Conservation (phyloP, 2,888 invertebrate species). For the Drosophila antonietae region DNA sequence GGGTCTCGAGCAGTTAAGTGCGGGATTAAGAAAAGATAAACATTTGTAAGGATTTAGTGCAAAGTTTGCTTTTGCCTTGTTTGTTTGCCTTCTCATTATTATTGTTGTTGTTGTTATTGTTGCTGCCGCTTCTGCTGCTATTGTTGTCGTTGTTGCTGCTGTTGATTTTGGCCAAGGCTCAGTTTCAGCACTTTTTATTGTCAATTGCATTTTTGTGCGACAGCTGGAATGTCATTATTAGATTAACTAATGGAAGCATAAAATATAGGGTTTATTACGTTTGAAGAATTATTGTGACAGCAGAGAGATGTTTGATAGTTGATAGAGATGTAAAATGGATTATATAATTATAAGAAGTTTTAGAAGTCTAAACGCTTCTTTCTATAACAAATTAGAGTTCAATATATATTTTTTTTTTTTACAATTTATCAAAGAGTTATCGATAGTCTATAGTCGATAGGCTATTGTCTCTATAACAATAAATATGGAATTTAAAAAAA, state of each 20-base stretch:
- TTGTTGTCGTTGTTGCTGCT: constrained; percentile 29
- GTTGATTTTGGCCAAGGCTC: constrained; percentile 30
- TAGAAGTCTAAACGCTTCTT: too few species aligned
- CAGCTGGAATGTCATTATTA: constrained; percentile 17
- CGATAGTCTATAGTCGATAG: too few species aligned
- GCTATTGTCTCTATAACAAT: too few species aligned
- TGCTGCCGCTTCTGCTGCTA: constrained; percentile 18
- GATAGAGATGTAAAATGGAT: neutral
- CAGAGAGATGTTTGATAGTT: too few species aligned
- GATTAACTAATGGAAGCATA: constrained; percentile 4
- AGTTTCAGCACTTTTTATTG: constrained; percentile 33
- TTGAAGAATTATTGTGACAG: neutral
- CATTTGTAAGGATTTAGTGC: constrained; percentile 83
- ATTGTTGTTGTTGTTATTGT: constrained; percentile 46
- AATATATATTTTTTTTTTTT: too few species aligned
- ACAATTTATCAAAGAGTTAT: too few species aligned
- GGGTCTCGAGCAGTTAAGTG: constrained; percentile 79
- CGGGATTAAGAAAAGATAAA: constrained; percentile 84
- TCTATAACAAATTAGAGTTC: too few species aligned
- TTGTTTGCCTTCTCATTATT: constrained; percentile 74
- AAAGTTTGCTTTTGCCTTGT: constrained; percentile 77
- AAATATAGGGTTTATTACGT: neutral
- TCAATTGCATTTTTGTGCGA: constrained; percentile 36
- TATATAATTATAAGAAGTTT: too few species aligned
- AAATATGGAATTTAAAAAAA: too few species aligned